Base-by-base conservation (phyloP, 2,797 vertebrate genomes). In the Pachyuromys duprasi region DNA sequence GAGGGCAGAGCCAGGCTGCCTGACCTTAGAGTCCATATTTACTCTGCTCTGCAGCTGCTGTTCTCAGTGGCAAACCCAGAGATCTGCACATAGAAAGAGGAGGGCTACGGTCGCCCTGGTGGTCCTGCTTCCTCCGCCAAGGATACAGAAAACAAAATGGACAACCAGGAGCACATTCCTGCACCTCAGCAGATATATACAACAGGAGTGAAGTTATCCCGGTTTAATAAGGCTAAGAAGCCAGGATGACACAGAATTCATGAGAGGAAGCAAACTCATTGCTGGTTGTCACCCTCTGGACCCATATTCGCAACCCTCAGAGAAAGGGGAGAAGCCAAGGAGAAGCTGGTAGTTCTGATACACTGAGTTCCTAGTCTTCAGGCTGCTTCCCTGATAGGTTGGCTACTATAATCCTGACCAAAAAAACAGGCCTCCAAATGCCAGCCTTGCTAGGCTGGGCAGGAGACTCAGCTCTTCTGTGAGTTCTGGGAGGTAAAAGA, bases 61-160 rank as follows among this genome's bases (percentile, higher is more conserved):
- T 83, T 55, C 36, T 91, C 42, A 0, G n/a, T 1, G 8, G 1
- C 15, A 28, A 60, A 9, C 14, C 53, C 67, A 39, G 49, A 72
- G 39, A 22, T 28, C 22, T 70, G 2, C 4, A 0, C 31, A 33
- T 1, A 67, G 22, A 86, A 20, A 31, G 9, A 82, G 33, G 18
- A 67, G n/a, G 33, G 15, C 20, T 0, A 0, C 17, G 1, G 33
- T 20, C 5, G 8, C 15, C 74, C 28, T 5, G 2, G 11, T 9
- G 2, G 11, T 9, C 36, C 86, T 22, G 17, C 36, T 42, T 42
- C 20, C 63, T 31, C 4, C 12, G 39, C 28, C 1, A 72, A 87
- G 79, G 79, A 53, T 24, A 22, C 1, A 3, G 18, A n/a, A 81
- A 79, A 49, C 3, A 31, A 78, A 69, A 79, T 0, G 3, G 0